Conservation (phyloP, 2,113 vertebrate genomes). For the Thamnophis sirtalis region DNA sequence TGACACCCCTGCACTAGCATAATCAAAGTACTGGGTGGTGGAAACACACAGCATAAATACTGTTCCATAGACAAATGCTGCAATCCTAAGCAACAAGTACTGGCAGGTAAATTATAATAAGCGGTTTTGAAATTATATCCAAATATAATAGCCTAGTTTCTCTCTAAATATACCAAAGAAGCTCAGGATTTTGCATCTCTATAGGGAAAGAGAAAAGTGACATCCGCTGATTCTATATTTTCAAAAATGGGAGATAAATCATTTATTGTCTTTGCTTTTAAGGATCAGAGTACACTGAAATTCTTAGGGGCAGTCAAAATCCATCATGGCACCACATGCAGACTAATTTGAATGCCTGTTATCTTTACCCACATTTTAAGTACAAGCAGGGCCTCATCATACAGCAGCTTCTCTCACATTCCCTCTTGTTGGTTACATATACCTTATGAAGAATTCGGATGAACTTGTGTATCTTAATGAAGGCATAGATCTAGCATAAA, state of each 20-base stretch:
- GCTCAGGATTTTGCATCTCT: neutral
- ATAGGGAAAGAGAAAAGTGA: neutral
- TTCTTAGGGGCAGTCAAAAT: neutral
- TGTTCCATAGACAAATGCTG: neutral
- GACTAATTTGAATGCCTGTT: neutral
- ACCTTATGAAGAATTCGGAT: neutral
- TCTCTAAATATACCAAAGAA: neutral
- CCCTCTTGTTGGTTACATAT: neutral
- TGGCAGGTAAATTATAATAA: neutral
- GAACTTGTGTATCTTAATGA: neutral
- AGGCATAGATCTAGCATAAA: neutral
- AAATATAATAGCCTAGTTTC: neutral
- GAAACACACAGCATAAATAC: neutral
- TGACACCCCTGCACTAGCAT: neutral
- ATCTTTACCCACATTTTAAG: neutral
- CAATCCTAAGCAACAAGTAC: neutral
- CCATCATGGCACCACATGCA: neutral
- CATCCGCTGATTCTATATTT: neutral
- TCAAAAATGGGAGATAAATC: neutral
- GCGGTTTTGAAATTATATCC: neutral
- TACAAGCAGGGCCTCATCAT: neutral
- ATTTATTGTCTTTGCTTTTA: neutral
- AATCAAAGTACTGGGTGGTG: neutral
- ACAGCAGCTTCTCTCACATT: neutral
- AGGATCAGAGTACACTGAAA: neutral